Evolutionary conservation across 2,113 vertebrate species (phyloP).

Genomic region (Gnathonemus echidnorhynchus): DNA sequence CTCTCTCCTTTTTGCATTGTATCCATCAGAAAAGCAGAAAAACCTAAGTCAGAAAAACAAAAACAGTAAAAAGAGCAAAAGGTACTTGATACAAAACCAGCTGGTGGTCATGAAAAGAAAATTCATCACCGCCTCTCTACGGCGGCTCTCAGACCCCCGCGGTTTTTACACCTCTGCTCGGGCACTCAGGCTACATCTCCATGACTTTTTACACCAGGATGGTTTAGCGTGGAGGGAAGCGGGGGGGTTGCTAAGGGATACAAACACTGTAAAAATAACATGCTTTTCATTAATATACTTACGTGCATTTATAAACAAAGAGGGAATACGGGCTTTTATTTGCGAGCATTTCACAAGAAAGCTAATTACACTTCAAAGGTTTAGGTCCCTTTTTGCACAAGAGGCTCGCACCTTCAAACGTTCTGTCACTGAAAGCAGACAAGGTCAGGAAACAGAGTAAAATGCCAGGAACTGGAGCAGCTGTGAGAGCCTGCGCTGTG

Average conservation of each 20-base stretch:
- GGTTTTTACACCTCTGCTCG: not conserved
- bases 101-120: not conserved
- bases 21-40: not conserved
- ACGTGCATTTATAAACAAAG: not conserved
- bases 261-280: not conserved
- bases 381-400: not conserved
- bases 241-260: not conserved
- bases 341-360: constrained; percentile 2
- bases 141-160: not conserved
- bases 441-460: constrained; percentile 3
- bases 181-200: not conserved
- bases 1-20: not conserved
- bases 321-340: not conserved
- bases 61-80: not conserved
- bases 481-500: not conserved
- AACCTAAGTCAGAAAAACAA: not conserved
- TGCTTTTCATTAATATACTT: not conserved
- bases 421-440: not conserved
- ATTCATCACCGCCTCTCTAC: not conserved
- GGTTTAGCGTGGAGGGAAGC: not conserved
- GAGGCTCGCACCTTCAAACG: not conserved
- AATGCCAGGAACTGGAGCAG: not conserved
- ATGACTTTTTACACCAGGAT: not conserved
- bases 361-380: not conserved
- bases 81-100: not conserved